A percentile compares a stretch with the other conserved stretches of the same genome.
Evolutionary conservation across 2,797 vertebrate genomes (phyloP).

Genomic region (Nannoperca obscura): DNA sequence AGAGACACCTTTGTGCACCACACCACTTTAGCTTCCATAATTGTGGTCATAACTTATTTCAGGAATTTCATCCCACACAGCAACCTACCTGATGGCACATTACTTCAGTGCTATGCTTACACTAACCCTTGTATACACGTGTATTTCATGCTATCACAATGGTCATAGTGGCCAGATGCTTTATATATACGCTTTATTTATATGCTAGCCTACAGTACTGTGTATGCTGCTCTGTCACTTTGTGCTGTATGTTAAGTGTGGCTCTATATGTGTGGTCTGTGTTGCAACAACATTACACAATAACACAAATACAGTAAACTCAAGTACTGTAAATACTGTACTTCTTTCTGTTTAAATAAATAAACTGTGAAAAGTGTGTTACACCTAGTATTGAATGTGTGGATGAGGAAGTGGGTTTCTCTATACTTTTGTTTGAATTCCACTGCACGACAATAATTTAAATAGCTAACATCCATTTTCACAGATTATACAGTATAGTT

Average conservation of each 20-base stretch:
- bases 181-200: constrained; percentile 51
- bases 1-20: constrained; percentile 37
- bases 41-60: constrained; percentile 66
- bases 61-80: constrained; percentile 58
- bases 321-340: too few relatives aligned
- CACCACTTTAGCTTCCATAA: constrained; percentile 62
- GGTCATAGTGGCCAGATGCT: constrained; percentile 16
- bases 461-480: constrained; percentile 20
- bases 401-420: background rate
- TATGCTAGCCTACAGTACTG: constrained; percentile 20
- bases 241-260: constrained; percentile 20
- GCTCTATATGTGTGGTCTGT: background rate
- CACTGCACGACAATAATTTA: background rate
- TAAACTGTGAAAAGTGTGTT: too few relatives aligned
- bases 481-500: constrained; percentile 23
- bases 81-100: constrained; percentile 39
- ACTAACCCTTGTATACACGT: constrained; percentile 9
- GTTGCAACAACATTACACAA: constrained; percentile 12
- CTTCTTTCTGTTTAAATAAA: too few relatives aligned
- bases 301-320: background rate
- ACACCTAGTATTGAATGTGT: background rate
- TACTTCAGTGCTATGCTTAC: constrained; percentile 22
- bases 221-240: constrained; percentile 18
- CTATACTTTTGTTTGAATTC: constrained; percentile 22
- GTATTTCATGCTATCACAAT: constrained; percentile 28